These are phyloP conservation scores for Oceanodroma tethys DNA, from an alignment of 2,113 vertebrate species.

Conservation along the genomic window DNA sequence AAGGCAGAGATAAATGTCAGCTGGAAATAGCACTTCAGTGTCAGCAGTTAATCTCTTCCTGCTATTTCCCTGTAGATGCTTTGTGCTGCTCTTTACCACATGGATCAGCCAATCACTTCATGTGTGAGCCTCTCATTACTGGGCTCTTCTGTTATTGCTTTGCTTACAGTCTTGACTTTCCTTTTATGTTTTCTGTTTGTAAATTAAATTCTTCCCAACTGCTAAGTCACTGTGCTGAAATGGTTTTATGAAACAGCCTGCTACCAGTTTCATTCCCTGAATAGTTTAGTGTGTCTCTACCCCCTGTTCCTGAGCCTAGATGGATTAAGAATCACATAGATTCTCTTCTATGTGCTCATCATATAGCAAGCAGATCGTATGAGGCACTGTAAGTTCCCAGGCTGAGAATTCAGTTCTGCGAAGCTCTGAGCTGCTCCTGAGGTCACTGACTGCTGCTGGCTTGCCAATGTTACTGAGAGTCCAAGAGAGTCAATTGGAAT, in stretches of 20 bases:
- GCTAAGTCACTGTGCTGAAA: background rate
- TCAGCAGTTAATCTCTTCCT: slow-evolving; percentile 1
- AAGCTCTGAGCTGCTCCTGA: background rate
- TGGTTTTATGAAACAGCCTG: background rate
- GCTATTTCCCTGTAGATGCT: background rate
- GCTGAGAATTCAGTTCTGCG: background rate
- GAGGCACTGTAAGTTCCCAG: background rate
- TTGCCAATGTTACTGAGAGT: background rate
- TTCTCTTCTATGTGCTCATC: background rate
- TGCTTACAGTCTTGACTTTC: background rate
- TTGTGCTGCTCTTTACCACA: background rate
- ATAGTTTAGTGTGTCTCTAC: background rate
- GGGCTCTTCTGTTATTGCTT: background rate
- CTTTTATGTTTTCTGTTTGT: background rate
- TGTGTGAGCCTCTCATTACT: background rate
- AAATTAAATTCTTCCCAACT: background rate
- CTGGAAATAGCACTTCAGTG: slow-evolving; percentile 20
- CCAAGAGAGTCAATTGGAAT: background rate
- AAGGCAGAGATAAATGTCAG: slow-evolving; percentile 41
- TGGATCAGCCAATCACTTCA: background rate
- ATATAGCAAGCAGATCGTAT: background rate
- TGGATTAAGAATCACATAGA: background rate
- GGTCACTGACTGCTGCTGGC: background rate
- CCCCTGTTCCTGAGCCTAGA: background rate
- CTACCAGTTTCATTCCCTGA: background rate